Evolutionary conservation across 2,797 vertebrate species (phyloP).

Genomic region (Enteromius unitaeniatus): DNA sequence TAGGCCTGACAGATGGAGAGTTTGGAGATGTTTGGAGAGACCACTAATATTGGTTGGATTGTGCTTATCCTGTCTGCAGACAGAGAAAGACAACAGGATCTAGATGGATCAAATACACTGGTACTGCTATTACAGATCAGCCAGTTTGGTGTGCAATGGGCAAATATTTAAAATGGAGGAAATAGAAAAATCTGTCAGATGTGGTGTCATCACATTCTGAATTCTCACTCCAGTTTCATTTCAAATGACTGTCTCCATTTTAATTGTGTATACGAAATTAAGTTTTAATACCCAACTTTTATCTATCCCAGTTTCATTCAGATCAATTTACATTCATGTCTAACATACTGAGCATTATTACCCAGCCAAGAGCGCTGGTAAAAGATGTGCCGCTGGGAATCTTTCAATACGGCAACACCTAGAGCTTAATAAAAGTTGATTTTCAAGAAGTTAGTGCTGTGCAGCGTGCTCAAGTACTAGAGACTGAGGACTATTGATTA

Average conservation of each 20-base stretch:
- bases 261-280: neutral
- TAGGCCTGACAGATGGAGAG: constrained; percentile 12
- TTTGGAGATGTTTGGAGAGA: neutral
- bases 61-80: constrained; percentile 51
- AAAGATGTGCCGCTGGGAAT: neutral
- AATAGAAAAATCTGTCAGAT: constrained; percentile 15
- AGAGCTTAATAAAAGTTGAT: constrained; percentile 4
- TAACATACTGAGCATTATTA: neutral
- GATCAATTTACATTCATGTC: neutral
- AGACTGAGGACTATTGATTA: neutral
- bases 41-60: constrained; percentile 52
- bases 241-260: neutral
- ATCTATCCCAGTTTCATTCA: neutral
- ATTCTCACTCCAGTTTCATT: neutral
- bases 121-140: neutral
- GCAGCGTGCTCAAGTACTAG: neutral
- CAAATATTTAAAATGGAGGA: neutral
- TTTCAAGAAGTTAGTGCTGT: neutral
- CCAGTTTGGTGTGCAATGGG: neutral
- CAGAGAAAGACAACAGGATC: constrained; percentile 34
- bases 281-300: neutral
- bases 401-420: neutral
- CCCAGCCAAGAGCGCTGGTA: neutral
- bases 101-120: constrained; percentile 12
- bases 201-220: neutral